Conservation (phyloP, 2,113 vertebrate genomes). For the Podocnemis expansa region DNA sequence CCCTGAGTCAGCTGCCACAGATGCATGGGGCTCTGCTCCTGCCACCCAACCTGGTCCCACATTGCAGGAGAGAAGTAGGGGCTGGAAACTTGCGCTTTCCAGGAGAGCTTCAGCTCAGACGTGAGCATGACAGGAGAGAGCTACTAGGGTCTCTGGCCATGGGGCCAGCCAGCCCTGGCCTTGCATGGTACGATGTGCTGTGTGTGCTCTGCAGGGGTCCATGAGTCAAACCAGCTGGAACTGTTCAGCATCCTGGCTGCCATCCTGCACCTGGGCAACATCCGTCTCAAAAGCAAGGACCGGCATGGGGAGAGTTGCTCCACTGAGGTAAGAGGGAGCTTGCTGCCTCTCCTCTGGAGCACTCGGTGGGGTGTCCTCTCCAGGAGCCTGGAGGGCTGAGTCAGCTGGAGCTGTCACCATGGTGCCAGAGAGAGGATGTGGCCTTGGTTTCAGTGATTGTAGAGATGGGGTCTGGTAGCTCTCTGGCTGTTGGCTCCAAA, state of each 20-base stretch:
- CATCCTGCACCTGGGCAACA: slow-evolving; percentile 82
- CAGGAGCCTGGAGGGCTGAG: neutral
- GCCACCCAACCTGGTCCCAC: no score
- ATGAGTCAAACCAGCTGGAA: slow-evolving; percentile 81
- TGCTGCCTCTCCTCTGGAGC: neutral
- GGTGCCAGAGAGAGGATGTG: neutral
- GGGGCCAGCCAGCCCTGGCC: neutral
- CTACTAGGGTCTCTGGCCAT: no score
- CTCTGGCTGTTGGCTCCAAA: neutral
- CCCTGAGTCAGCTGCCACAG: no score
- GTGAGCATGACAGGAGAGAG: neutral
- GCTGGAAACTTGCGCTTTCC: neutral
- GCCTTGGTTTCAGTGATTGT: neutral
- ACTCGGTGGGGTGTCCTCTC: neutral
- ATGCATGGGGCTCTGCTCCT: no score
- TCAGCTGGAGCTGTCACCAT: no score
- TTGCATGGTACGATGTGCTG: neutral
- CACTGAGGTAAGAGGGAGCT: slow-evolving; percentile 61
- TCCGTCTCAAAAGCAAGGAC: slow-evolving; percentile 73
- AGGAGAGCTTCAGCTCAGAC: no score
- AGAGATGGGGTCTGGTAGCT: no score
- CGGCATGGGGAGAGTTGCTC: slow-evolving; percentile 75
- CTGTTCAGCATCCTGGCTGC: slow-evolving; percentile 80
- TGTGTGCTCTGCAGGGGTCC: slow-evolving; percentile 73
- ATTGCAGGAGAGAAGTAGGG: neutral